Evolutionary conservation across 2,113 vertebrate species (phyloP).

Genomic region (Antigone vipio): DNA sequence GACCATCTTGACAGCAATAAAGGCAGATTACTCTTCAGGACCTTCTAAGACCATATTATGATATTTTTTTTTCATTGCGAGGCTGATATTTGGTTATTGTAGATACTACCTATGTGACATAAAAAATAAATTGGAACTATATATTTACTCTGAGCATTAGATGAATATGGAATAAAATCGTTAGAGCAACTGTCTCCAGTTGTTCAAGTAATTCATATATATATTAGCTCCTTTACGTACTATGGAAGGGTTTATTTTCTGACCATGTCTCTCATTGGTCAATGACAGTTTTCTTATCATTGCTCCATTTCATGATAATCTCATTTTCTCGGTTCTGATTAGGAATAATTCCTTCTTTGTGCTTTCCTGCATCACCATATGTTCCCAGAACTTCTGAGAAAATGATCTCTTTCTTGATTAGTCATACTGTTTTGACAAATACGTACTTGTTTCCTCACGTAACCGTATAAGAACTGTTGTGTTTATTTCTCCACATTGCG

Average conservation of each 20-base stretch:
- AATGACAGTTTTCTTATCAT: background rate
- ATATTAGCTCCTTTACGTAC: background rate
- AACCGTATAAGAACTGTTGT: fast-evolving
- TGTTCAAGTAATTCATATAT: background rate
- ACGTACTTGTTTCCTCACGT: background rate
- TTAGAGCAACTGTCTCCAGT: background rate
- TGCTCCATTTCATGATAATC: background rate
- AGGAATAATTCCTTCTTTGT: constrained; percentile 1
- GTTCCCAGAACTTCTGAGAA: constrained; percentile 23
- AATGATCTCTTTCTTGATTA: background rate
- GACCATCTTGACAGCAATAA: background rate
- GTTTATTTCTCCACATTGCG: background rate
- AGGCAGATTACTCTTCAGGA: background rate
- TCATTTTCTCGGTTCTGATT: background rate
- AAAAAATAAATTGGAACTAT: background rate
- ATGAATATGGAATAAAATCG: background rate
- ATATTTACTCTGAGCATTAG: background rate
- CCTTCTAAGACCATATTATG: background rate
- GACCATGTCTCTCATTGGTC: background rate
- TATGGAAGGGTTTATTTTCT: background rate
- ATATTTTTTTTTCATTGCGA: background rate
- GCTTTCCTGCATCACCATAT: background rate
- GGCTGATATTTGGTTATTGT: background rate
- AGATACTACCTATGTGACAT: background rate
- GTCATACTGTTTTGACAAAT: background rate